phyloP scores from a whole-genome alignment of 2,888 invertebrate genomes.

The Crematogaster levior region DNA sequence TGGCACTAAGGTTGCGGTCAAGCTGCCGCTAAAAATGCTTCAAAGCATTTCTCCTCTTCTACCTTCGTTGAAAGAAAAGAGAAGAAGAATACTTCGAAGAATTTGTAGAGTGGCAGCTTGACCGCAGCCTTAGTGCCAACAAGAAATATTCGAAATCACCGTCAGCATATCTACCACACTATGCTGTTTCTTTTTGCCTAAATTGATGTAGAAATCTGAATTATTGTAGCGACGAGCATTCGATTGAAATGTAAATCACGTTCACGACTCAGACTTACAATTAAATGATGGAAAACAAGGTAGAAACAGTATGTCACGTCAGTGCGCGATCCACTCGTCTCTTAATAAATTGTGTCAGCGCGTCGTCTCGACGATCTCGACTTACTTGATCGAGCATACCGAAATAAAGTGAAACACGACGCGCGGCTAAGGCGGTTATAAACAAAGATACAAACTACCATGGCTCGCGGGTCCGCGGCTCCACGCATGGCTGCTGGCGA shows the following conservation, averaged over 20 bases:
- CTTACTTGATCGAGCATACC: conserved; percentile 62
- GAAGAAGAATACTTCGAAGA: no score
- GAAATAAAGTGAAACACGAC: conserved; percentile 68
- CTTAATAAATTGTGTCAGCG: conserved; percentile 55
- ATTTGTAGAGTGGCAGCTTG: no score
- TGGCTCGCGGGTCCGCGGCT: conserved; percentile 66
- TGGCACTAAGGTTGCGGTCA: no score
- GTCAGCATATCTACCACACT: neutral
- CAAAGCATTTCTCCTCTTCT: no score
- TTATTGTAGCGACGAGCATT: neutral
- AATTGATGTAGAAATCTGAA: conserved; percentile 1
- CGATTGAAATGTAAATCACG: conserved; percentile 8
- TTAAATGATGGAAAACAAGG: conserved; percentile 30
- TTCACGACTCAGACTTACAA: neutral
- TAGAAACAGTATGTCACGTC: conserved; percentile 30
- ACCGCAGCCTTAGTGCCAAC: no score
- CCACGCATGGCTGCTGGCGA: conserved; percentile 75
- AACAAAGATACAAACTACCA: conserved; percentile 75
- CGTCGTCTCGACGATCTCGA: conserved; percentile 40
- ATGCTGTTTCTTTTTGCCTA: neutral
- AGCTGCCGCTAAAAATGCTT: no score
- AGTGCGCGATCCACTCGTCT: conserved; percentile 46
- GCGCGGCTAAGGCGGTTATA: conserved; percentile 69
- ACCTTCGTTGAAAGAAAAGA: no score
- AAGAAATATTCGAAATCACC: no score